These are phyloP conservation scores for Phataginus tetradactyla DNA, from an alignment of 2,797 vertebrate species.

Conservation along the genomic window DNA sequence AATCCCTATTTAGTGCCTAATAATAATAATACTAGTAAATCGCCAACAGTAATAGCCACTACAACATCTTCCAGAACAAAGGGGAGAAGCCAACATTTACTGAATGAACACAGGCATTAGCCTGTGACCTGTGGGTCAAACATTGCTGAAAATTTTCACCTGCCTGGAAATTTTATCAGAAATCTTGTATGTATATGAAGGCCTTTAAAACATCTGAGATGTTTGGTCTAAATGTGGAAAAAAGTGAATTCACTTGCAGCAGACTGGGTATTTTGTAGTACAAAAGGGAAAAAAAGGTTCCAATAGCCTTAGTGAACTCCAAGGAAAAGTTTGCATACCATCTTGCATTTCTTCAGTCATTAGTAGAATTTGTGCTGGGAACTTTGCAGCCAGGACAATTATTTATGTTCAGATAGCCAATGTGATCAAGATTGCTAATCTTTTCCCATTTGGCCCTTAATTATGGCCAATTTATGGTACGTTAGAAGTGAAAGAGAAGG, in stretches of 20 bases:
- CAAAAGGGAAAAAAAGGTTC: background rate
- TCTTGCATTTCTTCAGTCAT: slow-evolving; percentile 29
- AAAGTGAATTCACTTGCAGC: background rate
- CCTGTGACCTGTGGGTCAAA: background rate
- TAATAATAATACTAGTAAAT: background rate
- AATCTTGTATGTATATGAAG: background rate
- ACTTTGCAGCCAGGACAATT: background rate
- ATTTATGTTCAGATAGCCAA: background rate
- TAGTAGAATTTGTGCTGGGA: background rate
- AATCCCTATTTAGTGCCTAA: background rate
- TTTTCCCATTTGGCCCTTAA: background rate
- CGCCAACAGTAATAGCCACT: background rate
- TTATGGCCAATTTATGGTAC: background rate
- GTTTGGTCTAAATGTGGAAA: background rate
- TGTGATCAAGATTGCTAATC: background rate
- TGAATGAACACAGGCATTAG: background rate
- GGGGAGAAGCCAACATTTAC: background rate
- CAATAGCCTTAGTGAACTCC: background rate
- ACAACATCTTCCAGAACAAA: slow-evolving; percentile 9
- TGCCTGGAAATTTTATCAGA: background rate
- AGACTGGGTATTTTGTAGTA: background rate
- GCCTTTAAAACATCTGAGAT: background rate
- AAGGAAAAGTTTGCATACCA: background rate
- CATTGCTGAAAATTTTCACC: background rate
- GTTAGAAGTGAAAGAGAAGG: background rate